Percentiles rank a stretch among this genome's conserved stretches.
Conservation (phyloP, 2,888 invertebrate genomes). For the Lepas anatifera region DNA sequence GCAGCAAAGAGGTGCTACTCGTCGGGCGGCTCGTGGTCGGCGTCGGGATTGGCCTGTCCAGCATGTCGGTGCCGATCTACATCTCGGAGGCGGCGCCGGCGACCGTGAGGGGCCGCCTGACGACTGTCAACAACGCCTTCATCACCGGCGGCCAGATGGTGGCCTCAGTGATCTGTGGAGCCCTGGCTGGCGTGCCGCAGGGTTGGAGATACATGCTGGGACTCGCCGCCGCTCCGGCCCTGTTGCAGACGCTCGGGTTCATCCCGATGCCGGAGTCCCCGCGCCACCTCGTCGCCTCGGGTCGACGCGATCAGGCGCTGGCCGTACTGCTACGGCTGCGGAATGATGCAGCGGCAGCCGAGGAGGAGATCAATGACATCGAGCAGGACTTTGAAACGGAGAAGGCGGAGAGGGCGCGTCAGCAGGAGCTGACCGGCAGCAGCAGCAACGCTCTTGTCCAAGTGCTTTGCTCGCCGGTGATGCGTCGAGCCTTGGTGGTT, state of each 20-base stretch:
- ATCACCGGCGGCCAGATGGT: conserved; percentile 43
- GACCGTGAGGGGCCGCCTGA: conserved; percentile 38
- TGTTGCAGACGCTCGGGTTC: conserved; percentile 41
- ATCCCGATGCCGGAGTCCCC: conserved; percentile 44
- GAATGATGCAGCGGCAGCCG: background rate
- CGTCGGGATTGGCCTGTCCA: conserved; percentile 40
- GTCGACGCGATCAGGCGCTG: conserved; percentile 21
- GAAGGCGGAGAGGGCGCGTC: background rate
- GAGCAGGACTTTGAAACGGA: background rate
- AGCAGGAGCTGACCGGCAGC: no score
- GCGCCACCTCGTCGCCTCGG: conserved; percentile 35
- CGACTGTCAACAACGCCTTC: conserved; percentile 40
- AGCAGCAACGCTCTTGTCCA: background rate
- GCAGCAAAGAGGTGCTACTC: conserved; percentile 33
- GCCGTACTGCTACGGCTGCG: conserved; percentile 14
- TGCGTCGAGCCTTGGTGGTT: conserved; percentile 38
- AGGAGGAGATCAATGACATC: background rate
- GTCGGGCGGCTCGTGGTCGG: conserved; percentile 38
- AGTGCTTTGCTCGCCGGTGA: conserved; percentile 29
- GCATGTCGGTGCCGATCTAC: conserved; percentile 45
- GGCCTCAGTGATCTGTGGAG: conserved; percentile 37
- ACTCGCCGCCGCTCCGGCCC: conserved; percentile 35
- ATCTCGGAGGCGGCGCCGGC: conserved; percentile 42
- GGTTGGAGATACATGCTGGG: conserved; percentile 41
- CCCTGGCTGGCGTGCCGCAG: conserved; percentile 35